Evolutionary conservation across 64 coral and sea anemone genomes (phyloP).

Genomic region (Stichodactyla helianthus): DNA sequence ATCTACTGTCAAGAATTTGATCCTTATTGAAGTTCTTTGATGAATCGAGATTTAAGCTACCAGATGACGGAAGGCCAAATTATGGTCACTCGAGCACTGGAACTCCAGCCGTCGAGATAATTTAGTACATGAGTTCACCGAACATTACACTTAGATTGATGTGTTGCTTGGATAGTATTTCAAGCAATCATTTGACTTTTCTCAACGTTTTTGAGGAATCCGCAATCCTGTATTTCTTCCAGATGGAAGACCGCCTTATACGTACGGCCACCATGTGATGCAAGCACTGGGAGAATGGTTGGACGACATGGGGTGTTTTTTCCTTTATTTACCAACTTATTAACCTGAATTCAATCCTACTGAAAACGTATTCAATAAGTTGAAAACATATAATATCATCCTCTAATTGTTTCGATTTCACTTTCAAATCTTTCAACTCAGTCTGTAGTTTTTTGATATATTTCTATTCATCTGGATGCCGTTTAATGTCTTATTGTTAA

Average conservation of each 20-base stretch:
- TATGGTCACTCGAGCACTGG: conserved; percentile 5
- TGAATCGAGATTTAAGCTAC: conserved; percentile 4
- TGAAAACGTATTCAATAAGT: conserved; percentile 43
- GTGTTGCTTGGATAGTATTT: conserved; percentile 29
- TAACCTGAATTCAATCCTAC: conserved; percentile 29
- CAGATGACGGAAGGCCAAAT: conserved; percentile 27
- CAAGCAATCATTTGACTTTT: conserved; percentile 43
- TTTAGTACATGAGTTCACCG: conserved; percentile 15
- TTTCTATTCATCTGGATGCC: conserved; percentile 46
- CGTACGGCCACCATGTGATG: too few species aligned
- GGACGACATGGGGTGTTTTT: too few species aligned
- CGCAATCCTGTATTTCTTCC: background rate
- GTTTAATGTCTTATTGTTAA: conserved; percentile 41
- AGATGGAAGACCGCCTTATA: too few species aligned
- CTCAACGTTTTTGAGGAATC: conserved; percentile 39
- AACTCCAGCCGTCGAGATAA: conserved; percentile 21
- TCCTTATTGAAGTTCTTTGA: conserved; percentile 33
- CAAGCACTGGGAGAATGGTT: too few species aligned
- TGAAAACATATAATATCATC: conserved; percentile 39
- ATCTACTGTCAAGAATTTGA: conserved; percentile 37
- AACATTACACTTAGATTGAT: conserved; percentile 33
- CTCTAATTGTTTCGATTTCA: conserved; percentile 36
- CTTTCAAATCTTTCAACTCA: conserved; percentile 34
- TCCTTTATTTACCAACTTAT: background rate
- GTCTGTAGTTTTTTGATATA: conserved; percentile 34